Evolutionary conservation across 2,888 invertebrate genomes (phyloP), one percentile per base, ranked within the genome.

Genomic region (Pimpla rufipes): DNA sequence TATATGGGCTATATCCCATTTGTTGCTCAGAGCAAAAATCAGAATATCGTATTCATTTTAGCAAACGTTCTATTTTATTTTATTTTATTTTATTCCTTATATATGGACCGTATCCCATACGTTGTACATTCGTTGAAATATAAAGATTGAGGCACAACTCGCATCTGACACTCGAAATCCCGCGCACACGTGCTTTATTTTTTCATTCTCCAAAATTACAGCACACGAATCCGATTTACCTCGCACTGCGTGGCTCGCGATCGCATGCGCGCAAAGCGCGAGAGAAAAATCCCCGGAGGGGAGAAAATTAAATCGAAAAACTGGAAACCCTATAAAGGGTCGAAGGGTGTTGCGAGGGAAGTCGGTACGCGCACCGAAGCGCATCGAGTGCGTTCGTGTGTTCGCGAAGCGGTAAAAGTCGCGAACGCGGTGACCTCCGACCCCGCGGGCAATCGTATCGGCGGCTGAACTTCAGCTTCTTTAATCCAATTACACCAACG

Each of bases 231-330:
- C 23, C 29, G 13, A 21, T 23, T 55, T 10, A 11, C 23, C 55
- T 21, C 2, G 2, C 10, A 55, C 13, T 21, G 4, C n/a, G n/a
- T 3, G 10, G 23, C 21, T 55, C 55, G 55, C 8, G 23, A 23
- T 2, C 55, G 23, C 23, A 3, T 11, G 55, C 13, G 55, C 13
- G 70, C 70, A 10, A 21, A 71, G 11, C 37, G 29, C 70, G 55
- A 73, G 52, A 66, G 68, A 47, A 47, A 66, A 29, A 29, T 29
- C 3, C 29, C 29, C n/a, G n/a, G 66, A 50, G 70, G 59, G 55
- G 70, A 21, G 57, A 29, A 57, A 66, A 67, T n/a, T n/a, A 64
- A 70, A 66, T 66, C 67, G 70, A 78, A 73, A 77, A 74, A 82
- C 62, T 78, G 67, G 42, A 68, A 79, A 66, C 57, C 75, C 21